phyloP scores from a whole-genome alignment of 2,113 vertebrate species.

The Chaetops frenatus region DNA sequence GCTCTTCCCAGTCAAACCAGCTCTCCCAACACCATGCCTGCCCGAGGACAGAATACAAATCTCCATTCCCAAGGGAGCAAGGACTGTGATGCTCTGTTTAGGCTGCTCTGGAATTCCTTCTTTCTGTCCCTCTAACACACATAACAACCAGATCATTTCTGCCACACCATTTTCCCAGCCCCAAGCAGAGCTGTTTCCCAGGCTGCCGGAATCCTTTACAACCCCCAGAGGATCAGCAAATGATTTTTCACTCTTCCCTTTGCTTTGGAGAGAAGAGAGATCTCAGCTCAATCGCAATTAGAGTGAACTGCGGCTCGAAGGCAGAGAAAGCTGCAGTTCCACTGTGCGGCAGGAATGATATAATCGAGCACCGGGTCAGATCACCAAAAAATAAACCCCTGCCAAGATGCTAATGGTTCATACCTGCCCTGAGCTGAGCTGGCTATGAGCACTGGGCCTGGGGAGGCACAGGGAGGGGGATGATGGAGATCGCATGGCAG shows the following conservation, averaged over 20 bases:
- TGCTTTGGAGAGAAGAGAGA: not conserved
- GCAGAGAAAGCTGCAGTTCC: not conserved
- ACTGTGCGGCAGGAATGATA: not conserved
- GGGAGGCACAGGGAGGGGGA: not conserved
- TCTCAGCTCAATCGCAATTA: not conserved
- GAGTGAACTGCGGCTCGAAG: slow-evolving; percentile 4
- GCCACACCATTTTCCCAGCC: not conserved
- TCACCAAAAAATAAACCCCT: not conserved
- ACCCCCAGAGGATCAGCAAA: not conserved
- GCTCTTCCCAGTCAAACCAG: not conserved
- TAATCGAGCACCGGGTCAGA: not conserved
- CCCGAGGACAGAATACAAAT: not conserved
- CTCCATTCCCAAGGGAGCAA: not conserved
- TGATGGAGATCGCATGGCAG: fast-evolving
- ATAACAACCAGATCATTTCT: not conserved
- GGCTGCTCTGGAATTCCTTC: not conserved
- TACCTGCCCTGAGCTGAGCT: not conserved
- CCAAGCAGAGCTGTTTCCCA: not conserved
- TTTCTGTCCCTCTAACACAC: not conserved
- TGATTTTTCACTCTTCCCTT: not conserved
- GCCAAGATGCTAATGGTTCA: not conserved
- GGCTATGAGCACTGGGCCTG: not conserved
- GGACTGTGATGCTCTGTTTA: not conserved
- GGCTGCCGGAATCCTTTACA: not conserved
- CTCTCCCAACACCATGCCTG: fast-evolving